Base-by-base conservation (phyloP, 1,140 invertebrate species). In the Elysia chlorotica region DNA sequence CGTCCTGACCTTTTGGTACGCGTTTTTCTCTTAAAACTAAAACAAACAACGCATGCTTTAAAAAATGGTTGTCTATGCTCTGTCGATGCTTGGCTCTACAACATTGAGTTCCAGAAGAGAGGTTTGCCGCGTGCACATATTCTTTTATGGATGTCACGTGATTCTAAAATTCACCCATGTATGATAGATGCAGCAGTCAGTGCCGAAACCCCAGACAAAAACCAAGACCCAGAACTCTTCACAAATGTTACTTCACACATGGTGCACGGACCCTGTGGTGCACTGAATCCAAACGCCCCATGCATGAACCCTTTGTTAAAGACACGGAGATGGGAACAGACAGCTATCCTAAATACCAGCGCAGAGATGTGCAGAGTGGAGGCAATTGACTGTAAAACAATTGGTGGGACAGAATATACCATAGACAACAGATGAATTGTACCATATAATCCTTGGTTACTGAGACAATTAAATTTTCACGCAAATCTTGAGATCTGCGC, bases 111-210 rank as follows among this genome's bases (percentile, higher is more conserved):
- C 83, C 89, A 90, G 78, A 90, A 69, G 30, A 31, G 88, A 74
- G 88, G 89, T 14, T 76, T 90, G 35, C 88, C 89, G 0, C 90
- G 90, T 87, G 83, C 82, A 4, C 89, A 90, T 77, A 87, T 90
- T 71, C 76, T 90, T 23, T 53, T 90, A 25, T 89, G 82, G 66
- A 23, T 23, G 90, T 78, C 79, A 31, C 17, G 35, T 83, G 81
- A 86, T 28, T 31, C 23, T 23, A 28, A 74, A 71, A 56, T 14
- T 36, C 10, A 1, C 37, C 25, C 2, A n/a, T 67, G 53, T 3
- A 37, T 17, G 2, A 53, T 35, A 6, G 30, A 41, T 30, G 30
- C 31, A 54, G 35, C 0, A 25, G 53, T 69, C 53, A 31, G 25
- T 35, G 62, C 62, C n/a, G 62, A 65, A 33, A 25, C 35, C 4